Evolutionary conservation across 2,888 invertebrate genomes (phyloP).

Genomic region (Lepeophtheirus nordmannii): DNA sequence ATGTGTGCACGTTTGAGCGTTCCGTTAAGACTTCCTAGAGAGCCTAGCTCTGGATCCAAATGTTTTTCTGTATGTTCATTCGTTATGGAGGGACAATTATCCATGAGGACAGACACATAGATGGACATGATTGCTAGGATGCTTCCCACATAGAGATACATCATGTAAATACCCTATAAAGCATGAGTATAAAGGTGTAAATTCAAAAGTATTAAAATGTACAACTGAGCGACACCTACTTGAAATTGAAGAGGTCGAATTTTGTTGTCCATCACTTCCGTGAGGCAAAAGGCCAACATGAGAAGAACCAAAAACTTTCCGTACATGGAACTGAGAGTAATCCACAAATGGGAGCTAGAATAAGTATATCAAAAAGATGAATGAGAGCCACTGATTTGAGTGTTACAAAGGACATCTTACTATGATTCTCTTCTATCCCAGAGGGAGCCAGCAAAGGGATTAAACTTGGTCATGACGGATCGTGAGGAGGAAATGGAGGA

Average conservation of each 20-base stretch:
- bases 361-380: slow-evolving; percentile 26
- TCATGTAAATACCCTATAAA: slow-evolving; percentile 38
- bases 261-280: slow-evolving; percentile 42
- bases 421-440: slow-evolving; percentile 24
- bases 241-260: slow-evolving; percentile 40
- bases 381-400: background rate
- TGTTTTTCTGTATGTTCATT: slow-evolving; percentile 26
- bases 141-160: slow-evolving; percentile 42
- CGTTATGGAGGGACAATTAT: slow-evolving; percentile 39
- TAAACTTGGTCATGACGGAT: slow-evolving; percentile 8
- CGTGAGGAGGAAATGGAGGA: background rate
- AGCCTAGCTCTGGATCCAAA: slow-evolving; percentile 38
- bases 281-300: slow-evolving; percentile 40
- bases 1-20: slow-evolving; percentile 42
- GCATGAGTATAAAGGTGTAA: background rate
- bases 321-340: slow-evolving; percentile 40
- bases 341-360: slow-evolving; percentile 40
- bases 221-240: slow-evolving; percentile 32
- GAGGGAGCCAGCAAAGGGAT: slow-evolving; percentile 22
- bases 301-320: slow-evolving; percentile 41
- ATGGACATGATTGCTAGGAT: slow-evolving; percentile 42
- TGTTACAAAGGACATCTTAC: background rate
- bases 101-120: slow-evolving; percentile 41
- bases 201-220: background rate
- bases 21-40: slow-evolving; percentile 37